phyloP scores from a whole-genome alignment of 1,140 invertebrate genomes.

The Proctacanthus coquilletti region DNA sequence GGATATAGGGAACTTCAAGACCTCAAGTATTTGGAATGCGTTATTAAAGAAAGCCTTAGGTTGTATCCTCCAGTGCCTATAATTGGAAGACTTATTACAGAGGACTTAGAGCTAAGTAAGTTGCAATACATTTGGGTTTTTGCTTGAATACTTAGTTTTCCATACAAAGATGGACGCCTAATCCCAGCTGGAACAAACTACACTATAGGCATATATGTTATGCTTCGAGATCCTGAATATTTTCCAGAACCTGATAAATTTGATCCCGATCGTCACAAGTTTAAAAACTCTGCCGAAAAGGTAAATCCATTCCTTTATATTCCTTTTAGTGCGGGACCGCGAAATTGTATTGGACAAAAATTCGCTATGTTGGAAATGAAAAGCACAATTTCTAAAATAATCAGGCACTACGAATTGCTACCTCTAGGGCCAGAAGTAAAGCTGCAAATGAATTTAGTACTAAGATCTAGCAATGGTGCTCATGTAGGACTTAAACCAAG shows the following conservation, averaged over 20 bases:
- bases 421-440: conserved; percentile 12
- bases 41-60: conserved; percentile 43
- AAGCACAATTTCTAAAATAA: conserved; percentile 29
- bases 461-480: conserved; percentile 17
- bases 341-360: conserved; percentile 55
- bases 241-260: conserved; percentile 30
- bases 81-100: conserved; percentile 38
- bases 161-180: conserved; percentile 13
- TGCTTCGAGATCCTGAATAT: conserved; percentile 12
- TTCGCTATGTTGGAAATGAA: conserved; percentile 68
- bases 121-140: neutral
- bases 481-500: conserved; percentile 21
- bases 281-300: conserved; percentile 31
- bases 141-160: too few relatives aligned
- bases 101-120: conserved; percentile 32
- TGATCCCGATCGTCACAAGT: conserved; percentile 39
- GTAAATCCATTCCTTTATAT: conserved; percentile 36
- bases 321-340: conserved; percentile 47
- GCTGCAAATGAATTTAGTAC: conserved; percentile 17
- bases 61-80: conserved; percentile 51
- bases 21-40: conserved; percentile 45
- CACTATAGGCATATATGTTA: conserved; percentile 28
- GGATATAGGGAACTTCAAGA: conserved; percentile 32
- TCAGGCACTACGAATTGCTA: conserved; percentile 26
- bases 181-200: conserved; percentile 29